Conservation (phyloP, 2,797 vertebrate species). For the Neomorphus geoffroyi region DNA sequence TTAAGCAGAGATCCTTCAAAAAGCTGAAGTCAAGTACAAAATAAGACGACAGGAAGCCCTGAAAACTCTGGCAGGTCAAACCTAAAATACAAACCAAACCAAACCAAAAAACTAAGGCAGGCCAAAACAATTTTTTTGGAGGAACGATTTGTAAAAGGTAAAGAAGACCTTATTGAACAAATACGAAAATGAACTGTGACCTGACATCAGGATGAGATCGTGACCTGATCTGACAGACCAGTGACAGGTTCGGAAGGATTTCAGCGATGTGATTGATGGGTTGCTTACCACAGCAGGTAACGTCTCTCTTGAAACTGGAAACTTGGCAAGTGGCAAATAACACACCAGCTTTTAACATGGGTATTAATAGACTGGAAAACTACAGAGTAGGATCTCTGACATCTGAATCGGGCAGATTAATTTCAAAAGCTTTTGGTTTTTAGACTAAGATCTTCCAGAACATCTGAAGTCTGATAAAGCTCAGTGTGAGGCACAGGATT, state of each 20-base stretch:
- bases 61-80: neutral
- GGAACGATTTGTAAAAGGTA: neutral
- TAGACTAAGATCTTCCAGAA: neutral
- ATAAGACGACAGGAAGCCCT: neutral
- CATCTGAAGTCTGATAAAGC: neutral
- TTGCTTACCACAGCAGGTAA: neutral
- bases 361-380: neutral
- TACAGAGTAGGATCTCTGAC: neutral
- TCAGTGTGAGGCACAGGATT: neutral
- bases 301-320: neutral
- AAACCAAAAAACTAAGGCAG: neutral
- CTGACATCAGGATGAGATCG: neutral
- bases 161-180: neutral
- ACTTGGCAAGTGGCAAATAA: neutral
- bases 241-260: neutral
- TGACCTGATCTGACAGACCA: neutral
- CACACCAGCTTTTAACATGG: neutral
- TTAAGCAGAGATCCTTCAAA: neutral
- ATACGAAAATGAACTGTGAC: neutral
- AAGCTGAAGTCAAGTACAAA: neutral
- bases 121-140: neutral
- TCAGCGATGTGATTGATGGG: neutral
- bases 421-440: neutral
- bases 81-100: neutral
- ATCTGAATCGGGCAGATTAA: neutral